Base-by-base conservation (phyloP, 2,888 invertebrate species). In the Stegana nigrithorax region DNA sequence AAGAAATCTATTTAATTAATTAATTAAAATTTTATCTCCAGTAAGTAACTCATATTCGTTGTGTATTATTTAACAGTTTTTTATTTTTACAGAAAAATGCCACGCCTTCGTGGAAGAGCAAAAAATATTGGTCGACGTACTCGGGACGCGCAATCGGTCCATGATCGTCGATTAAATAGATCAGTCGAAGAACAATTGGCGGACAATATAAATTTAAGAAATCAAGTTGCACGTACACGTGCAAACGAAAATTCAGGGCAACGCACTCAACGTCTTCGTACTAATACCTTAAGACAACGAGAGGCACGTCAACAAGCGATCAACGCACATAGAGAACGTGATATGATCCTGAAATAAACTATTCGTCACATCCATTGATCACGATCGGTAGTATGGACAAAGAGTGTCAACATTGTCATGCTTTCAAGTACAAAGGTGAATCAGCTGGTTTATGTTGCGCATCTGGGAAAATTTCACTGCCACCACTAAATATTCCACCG, bases 371-470 rank as follows among this genome's bases (percentile, higher is more conserved):
- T 64, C 51, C 62, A 57, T 32, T 62, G 51, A 62, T 66, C 42
- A 50, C 51, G 19, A 59, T 65, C 45, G 60, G 39, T 75, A 55
- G 27, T 25, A 60, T 66, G 63, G 47, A 58, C 45, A 55, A 65
- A 55, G 50, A 60, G 51, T 65, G 62, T 39, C 60, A 61, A 67
- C 45, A 62, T 25, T 66, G 64, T 64, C 64, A 63, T 47, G 62
- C 60, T 12, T 26, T 63, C 25, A 65, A 65, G 27, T 63, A 25
- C 32, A 42, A 47, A 23, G 21, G 27, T 57, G 63, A 62, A 59
- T 21, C 47, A 21, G 12, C 62, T 12, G 62, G 62, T 21, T 32
- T 62, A 0, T 62, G 58, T 39, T 62, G 62, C 59, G 62, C 60
- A 44, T 56, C 60, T 25, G 60, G 17, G 60, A 60, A 60, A 62